A percentile compares a stretch with the other conserved stretches of the same genome.
These are phyloP conservation scores for Adelges cooleyi DNA, from an alignment of 1,140 invertebrate genomes.

Conservation along the genomic window DNA sequence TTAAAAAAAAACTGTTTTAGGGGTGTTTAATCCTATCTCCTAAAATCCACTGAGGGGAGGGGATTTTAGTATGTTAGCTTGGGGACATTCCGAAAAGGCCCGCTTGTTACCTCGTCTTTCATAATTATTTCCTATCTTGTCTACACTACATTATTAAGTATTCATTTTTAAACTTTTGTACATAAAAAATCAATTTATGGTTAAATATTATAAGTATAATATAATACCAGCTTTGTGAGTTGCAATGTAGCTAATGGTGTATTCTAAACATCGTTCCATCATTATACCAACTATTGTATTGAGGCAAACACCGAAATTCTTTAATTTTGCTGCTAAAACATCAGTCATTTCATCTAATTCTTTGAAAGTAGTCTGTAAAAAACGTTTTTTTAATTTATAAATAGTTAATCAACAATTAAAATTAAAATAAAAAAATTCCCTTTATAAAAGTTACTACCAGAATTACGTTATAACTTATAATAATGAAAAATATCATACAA, in stretches of 20 bases:
- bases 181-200: background rate
- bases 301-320: constrained; percentile 25
- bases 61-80: too few relatives aligned
- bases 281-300: constrained; percentile 39
- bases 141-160: too few relatives aligned
- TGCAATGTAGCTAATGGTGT: constrained; percentile 41
- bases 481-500: too few relatives aligned
- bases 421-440: background rate
- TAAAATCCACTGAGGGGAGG: too few relatives aligned
- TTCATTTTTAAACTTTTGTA: too few relatives aligned
- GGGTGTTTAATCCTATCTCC: too few relatives aligned
- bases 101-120: too few relatives aligned
- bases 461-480: too few relatives aligned
- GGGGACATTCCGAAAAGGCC: too few relatives aligned
- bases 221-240: constrained; percentile 40
- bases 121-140: too few relatives aligned
- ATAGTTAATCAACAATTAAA: background rate
- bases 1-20: too few relatives aligned
- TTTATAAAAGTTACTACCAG: too few relatives aligned
- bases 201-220: background rate
- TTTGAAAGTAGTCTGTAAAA: constrained; percentile 31
- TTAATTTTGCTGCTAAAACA: constrained; percentile 30
- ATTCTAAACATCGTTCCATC: constrained; percentile 40
- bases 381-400: background rate
- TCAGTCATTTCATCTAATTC: constrained; percentile 33